Evolutionary conservation across 2,113 vertebrate genomes (phyloP), one percentile per base, ranked within the genome.

Genomic region (Nyctibius bracteatus): DNA sequence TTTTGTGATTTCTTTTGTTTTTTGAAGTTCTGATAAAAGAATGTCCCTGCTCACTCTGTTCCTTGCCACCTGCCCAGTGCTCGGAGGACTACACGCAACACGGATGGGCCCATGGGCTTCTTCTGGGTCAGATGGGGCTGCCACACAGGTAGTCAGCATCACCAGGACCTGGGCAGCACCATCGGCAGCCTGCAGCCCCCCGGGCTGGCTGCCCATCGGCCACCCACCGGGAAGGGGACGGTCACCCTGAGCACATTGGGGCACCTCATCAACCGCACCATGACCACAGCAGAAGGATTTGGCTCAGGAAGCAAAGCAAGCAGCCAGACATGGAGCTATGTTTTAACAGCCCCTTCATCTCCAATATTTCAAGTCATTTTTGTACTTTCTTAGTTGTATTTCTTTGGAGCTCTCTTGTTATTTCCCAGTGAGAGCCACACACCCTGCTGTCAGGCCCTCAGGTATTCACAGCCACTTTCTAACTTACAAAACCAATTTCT

Each of bases 201-300:
- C 3, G 35, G 27, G 39, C 65, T 46, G 22, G 28, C 41, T 62
- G 63, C 11, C 23, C 13, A 1, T 46, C 2, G 1, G 44, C 33
- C 39, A 18, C n/a, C 10, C 9, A 1, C 21, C 4, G 0, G 14
- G 33, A 16, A 28, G 21, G 59, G 44, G 17, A 61, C 5, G 0
- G 52, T 44, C 37, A 8, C 57, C 47, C 57, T 9, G 16, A 35
- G 70, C 33, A 39, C 43, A 14, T 20, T 2, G 0, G 30, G 20
- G 33, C 44, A 43, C 19, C n/a, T n/a, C 65, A 12, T 14, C 65
- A 54, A 7, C n/a, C 6, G 22, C 39, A 41, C 52, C 41, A 2
- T 18, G 61, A 73, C 73, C 52, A 21, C 7, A 0, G 41, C 30
- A 67, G 46, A 33, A 67, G 11, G 21, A 58, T 47, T 35, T 4